Evolutionary conservation across 2,797 vertebrate species (phyloP), one percentile per base, ranked within the genome.

Genomic region (Crossoptilon crossoptilon): DNA sequence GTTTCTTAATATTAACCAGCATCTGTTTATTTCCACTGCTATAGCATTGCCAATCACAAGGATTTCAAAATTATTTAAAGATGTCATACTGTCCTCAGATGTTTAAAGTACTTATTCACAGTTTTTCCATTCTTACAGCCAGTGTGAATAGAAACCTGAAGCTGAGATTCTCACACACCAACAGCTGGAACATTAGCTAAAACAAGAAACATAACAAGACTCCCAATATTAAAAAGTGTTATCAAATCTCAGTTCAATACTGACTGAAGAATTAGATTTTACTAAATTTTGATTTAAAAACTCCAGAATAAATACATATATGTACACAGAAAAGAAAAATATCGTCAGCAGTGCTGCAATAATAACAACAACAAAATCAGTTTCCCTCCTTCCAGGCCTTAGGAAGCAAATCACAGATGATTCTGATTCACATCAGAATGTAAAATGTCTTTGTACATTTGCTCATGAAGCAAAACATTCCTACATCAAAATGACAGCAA

Each of bases 121-220:
- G 19, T 29, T 87, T 70, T 39, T 76, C 63, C 48, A 53, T 60
- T 80, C 60, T 63, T 91, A 51, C 13, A 81, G n/a, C 48, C 60
- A 75, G 7, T 49, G 26, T 64, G 41, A 90, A 21, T 23, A 29
- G 11, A 79, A 88, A 41, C 51, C 64, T 16, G 12, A 90, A 90
- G 80, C 46, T 78, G 55, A 11, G 2, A 90, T 60, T 88, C 43
- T 90, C 84, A 82, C 41, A 62, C 27, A 56, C 22, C 35, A 69
- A 51, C n/a, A 82, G 56, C 88, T 84, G 74, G 46, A 91, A 41
- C 67, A 39, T 63, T 82, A 91, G 88, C 56, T 68, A 73, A 92
- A 67, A 22, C 21, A 67, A 24, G 19, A 87, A 90, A 67, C 39
- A 69, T 12, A 7, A 0, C 35, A 76, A 59, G 31, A 62, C n/a